Base-by-base conservation (phyloP, 2,113 vertebrate species). In the Catagonus wagneri region DNA sequence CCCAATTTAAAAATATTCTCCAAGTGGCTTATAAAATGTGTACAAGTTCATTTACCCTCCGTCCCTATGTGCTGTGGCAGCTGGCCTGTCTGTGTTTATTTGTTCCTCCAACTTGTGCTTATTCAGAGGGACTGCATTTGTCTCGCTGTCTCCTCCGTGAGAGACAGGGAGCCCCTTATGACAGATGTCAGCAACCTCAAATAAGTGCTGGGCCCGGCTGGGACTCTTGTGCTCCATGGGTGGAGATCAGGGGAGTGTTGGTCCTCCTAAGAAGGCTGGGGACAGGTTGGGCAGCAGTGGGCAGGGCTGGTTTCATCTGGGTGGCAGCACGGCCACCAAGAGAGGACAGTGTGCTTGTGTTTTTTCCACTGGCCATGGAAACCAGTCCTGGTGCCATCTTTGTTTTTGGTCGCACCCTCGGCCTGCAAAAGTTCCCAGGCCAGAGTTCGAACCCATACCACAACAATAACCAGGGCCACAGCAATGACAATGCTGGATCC, bases 1-100 rank as follows among this genome's bases (percentile, higher is more conserved):
- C 89, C 71, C 56, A 34, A 95, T 95, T 91, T 97, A 96, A 97
- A 97, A 97, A 97, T 98, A 98, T 94, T 97, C 97, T 93, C 89
- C 66, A 61, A 94, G 69, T 81, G 93, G 85, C 54, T 96, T 92
- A 66, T 91, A 89, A 80, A 72, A 52, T 76, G 93, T 68, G 76
- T 56, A 69, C 60, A 61, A 93, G 91, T 92, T 89, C 88, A 83
- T 25, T 87, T 16, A 22, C 74, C 60, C 65, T 36, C 0, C 7
- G 79, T n/a, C 54, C 68, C 83, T 66, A 36, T 71, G 92, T 66
- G 85, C 56, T 39, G 29, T 4, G 72, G 93, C 96, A 97, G 96
- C 94, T 97, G 97, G 91, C n/a, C 83, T 83, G 94, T 90, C 93
- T 88, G 92, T 66, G 79, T 93, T 87, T 86, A 92, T 94, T 89